phyloP scores from a whole-genome alignment of 2,113 vertebrate species.

The Stegastes partitus region DNA sequence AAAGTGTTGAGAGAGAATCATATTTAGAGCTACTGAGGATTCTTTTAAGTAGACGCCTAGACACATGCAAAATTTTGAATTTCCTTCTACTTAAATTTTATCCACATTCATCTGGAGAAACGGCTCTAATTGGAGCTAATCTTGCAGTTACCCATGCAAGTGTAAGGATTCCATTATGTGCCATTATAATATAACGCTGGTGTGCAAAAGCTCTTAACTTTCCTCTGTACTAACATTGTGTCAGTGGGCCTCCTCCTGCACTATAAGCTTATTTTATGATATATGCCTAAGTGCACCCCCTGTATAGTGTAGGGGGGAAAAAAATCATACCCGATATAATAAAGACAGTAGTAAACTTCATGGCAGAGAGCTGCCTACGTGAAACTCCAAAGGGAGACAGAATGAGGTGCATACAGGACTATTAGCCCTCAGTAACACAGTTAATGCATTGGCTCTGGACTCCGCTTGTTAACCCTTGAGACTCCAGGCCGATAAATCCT shows the following conservation, averaged over 20 bases:
- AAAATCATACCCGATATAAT: conserved; percentile 45
- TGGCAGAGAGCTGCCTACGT: conserved; percentile 36
- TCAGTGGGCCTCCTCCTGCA: conserved; percentile 32
- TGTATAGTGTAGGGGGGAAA: conserved; percentile 3
- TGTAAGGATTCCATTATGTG: conserved; percentile 1
- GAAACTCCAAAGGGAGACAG: conserved; percentile 59
- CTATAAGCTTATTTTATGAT: conserved; percentile 46
- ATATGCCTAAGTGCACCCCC: conserved; percentile 33
- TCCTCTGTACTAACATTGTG: conserved; percentile 22
- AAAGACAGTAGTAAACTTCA: conserved; percentile 57
- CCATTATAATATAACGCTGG: not conserved
- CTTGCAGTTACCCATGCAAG: not conserved
- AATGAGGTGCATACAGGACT: conserved; percentile 64
- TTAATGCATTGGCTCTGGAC: conserved; percentile 72
- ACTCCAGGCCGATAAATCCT: conserved; percentile 64
- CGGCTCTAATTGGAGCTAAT: not conserved
- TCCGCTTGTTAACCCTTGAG: conserved; percentile 73
- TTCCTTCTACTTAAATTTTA: not conserved
- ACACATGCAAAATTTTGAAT: conserved; percentile 15
- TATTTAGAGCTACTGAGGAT: not conserved
- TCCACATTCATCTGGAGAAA: not conserved
- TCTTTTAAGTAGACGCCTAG: not conserved
- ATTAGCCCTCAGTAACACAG: conserved; percentile 67
- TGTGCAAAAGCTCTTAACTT: conserved; percentile 26
- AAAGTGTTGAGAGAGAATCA: conserved; percentile 5